A percentile compares a stretch with the other conserved stretches of the same genome.
Evolutionary conservation across 2,113 vertebrate genomes (phyloP).

Genomic region (Entelurus aequoreus): DNA sequence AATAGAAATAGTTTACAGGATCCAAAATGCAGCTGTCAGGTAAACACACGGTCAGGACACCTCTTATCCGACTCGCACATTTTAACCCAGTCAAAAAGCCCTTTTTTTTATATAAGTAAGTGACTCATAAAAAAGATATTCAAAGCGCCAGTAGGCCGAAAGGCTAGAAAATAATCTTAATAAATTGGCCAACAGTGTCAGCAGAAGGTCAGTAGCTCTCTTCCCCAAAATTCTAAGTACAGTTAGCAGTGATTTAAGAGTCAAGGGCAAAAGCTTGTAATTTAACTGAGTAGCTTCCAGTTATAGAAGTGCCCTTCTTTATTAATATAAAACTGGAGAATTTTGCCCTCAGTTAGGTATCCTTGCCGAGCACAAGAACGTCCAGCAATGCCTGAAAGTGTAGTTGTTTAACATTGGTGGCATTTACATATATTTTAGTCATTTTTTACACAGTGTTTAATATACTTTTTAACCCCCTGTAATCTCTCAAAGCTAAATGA

Average conservation of each 20-base stretch:
- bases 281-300: neutral
- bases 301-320: slow-evolving; percentile 2
- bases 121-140: neutral
- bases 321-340: neutral
- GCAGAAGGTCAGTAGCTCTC: slow-evolving; percentile 5
- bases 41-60: too few relatives aligned
- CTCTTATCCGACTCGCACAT: neutral
- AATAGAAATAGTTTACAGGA: too few relatives aligned
- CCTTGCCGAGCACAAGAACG: neutral
- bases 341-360: neutral
- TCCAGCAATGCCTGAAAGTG: neutral
- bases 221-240: neutral
- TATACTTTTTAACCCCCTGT: slow-evolving; percentile 2
- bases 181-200: neutral
- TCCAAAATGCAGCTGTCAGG: too few relatives aligned
- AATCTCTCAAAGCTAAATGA: slow-evolving; percentile 27
- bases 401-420: slow-evolving; percentile 10
- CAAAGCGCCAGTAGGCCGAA: neutral
- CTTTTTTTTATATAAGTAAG: neutral
- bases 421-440: slow-evolving; percentile 14
- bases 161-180: neutral
- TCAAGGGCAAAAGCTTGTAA: slow-evolving; percentile 8
- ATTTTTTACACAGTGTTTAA: slow-evolving; percentile 22
- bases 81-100: neutral
- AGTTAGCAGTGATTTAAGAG: slow-evolving; percentile 5